phyloP scores from a whole-genome alignment of 2,113 vertebrate genomes.

The Cepphus grylle region DNA sequence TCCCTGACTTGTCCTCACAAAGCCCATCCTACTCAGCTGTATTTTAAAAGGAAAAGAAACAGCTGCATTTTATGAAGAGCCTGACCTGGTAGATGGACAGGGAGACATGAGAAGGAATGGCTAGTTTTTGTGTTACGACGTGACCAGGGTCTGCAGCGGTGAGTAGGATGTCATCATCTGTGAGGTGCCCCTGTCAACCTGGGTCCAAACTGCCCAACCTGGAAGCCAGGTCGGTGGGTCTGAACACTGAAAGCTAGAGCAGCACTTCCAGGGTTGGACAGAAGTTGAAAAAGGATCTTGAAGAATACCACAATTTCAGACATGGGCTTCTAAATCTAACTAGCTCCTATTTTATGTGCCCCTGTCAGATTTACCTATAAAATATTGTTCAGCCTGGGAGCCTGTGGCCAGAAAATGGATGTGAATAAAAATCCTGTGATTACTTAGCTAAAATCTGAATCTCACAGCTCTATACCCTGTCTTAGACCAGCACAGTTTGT shows the following conservation, averaged over 20 bases:
- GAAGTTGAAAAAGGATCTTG: not conserved
- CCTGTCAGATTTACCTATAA: not conserved
- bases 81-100: not conserved
- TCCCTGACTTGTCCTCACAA: not conserved
- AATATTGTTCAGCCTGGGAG: not conserved
- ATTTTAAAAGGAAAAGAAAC: not conserved
- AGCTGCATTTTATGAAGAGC: not conserved
- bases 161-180: not conserved
- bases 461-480: not conserved
- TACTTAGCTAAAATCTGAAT: not conserved
- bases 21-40: not conserved
- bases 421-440: not conserved
- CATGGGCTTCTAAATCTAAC: not conserved
- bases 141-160: not conserved
- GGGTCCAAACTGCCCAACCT: not conserved
- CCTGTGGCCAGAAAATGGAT: not conserved
- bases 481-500: too few species aligned
- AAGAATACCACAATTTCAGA: not conserved
- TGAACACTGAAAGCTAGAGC: not conserved
- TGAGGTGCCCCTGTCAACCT: not conserved
- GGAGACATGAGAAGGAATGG: not conserved
- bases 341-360: not conserved
- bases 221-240: not conserved
- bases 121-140: not conserved
- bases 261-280: not conserved